Percentiles rank a stretch among this genome's conserved stretches.
These are phyloP conservation scores for Octopus sinensis DNA, from an alignment of 1,140 invertebrate species.

Conservation along the genomic window DNA sequence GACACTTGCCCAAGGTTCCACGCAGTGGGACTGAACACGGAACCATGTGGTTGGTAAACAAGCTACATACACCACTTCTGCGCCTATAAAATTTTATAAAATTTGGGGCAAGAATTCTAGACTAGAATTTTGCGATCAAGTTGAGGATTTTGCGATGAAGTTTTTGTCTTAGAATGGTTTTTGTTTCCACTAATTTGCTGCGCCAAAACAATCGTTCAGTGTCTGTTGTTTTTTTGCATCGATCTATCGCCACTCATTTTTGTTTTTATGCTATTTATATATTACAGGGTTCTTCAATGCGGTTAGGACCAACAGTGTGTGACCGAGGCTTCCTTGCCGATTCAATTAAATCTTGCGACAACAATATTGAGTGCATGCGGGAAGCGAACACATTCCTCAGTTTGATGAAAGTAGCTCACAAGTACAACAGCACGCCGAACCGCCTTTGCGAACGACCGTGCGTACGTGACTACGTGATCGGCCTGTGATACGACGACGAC, in stretches of 20 bases:
- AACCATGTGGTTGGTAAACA: no score
- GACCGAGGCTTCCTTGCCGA: slow-evolving; percentile 36
- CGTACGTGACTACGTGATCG: slow-evolving; percentile 26
- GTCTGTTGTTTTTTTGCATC: no score
- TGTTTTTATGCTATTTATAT: background rate
- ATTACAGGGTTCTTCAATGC: slow-evolving; percentile 31
- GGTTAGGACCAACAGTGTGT: slow-evolving; percentile 29
- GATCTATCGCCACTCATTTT: background rate
- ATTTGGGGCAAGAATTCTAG: no score
- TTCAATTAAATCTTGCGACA: slow-evolving; percentile 29
- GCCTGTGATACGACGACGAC: background rate
- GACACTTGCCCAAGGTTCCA: no score
- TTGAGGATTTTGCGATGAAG: no score
- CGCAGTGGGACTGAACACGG: no score
- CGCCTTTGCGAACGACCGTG: slow-evolving; percentile 20
- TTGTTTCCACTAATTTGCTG: no score
- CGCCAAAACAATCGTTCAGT: no score
- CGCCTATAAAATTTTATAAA: no score
- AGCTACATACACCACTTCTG: no score
- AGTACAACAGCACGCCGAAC: slow-evolving; percentile 20
- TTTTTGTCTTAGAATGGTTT: no score
- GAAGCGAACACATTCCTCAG: slow-evolving; percentile 37
- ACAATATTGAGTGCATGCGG: slow-evolving; percentile 30
- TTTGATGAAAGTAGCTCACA: slow-evolving; percentile 37
- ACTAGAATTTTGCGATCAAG: no score